Base-by-base conservation (phyloP, 2,888 invertebrate species). In the Cinara cedri region DNA sequence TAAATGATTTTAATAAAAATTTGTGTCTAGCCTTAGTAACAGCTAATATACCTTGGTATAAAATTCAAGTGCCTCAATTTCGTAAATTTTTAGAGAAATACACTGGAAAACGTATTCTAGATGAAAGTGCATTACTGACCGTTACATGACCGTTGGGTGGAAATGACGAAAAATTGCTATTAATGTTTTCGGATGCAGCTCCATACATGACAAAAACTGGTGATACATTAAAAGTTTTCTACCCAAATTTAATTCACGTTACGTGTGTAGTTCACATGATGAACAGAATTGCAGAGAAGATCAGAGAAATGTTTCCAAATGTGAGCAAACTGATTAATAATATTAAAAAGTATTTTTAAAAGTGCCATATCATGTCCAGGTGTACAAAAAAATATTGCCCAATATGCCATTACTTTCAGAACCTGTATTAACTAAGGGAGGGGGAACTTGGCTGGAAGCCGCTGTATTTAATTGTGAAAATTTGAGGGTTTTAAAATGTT, bases 141-240 rank as follows among this genome's bases (percentile, higher is more conserved):
- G 21, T 66, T 66, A 66, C n/a, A n/a, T 66, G 46, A 21, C 66
- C 66, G 24, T 66, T 46, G 66, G 24, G 66, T 21, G 46, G 66
- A 66, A 66, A 66, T 46, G 49, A 66, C 24, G 66, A 49, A 66
- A 66, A 66, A 66, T 34, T 62, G 34, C n/a, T 62, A n/a, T 16
- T 62, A 42, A 62, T 62, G 62, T 42, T 62, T n/a, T 62, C 24
- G 46, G 46, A 63, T 63, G 63, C 63, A 42, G 63, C 42, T n/a
- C 34, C 63, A 42, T 63, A 19, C n/a, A 63, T 63, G 66, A 46
- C 21, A 62, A 62, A 62, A 62, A 62, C 34, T n/a, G 42, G 62
- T 62, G 62, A 62, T 44, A 63, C 63, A 63, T 44, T 63, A 42
- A 62, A 34, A 62, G 42, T 62, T n/a, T 62, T 62, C 62, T 42